A percentile compares a stretch with the other conserved stretches of the same genome.
phyloP scores from a whole-genome alignment of 2,113 vertebrate genomes.

The Myotis yumanensis region DNA sequence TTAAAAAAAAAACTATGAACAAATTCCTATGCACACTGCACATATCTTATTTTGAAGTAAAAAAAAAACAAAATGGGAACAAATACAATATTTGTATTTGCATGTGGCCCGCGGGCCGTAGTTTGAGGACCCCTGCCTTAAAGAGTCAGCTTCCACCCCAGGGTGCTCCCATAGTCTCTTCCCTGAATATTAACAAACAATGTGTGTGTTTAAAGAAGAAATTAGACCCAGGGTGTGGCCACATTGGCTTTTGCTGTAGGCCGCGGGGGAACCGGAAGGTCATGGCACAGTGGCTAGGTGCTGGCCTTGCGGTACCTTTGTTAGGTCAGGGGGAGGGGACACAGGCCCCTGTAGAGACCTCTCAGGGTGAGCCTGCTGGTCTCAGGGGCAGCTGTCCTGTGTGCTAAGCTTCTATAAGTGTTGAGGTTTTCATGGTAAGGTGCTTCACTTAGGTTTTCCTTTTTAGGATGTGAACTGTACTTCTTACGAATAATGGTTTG shows the following conservation, averaged over 20 bases:
- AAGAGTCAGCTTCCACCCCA: neutral
- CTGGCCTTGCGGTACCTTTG: rapidly evolving
- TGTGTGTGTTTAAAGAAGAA: neutral
- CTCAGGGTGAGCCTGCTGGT: neutral
- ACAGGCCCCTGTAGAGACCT: rapidly evolving
- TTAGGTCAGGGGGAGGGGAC: neutral
- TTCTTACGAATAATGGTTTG: neutral
- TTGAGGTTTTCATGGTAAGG: neutral
- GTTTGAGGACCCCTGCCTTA: no score
- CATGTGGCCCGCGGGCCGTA: no score
- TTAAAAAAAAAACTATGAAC: no score
- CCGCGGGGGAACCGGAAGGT: rapidly evolving
- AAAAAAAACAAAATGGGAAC: no score
- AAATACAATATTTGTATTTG: no score
- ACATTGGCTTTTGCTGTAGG: neutral
- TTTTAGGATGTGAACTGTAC: neutral
- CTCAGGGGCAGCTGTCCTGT: neutral
- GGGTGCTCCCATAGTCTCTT: neutral
- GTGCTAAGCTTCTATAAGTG: neutral
- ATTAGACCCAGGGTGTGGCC: neutral
- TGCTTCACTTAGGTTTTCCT: neutral
- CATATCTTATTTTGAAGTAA: no score
- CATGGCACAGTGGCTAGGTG: neutral
- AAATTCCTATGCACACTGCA: no score
- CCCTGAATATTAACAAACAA: neutral